phyloP scores from a whole-genome alignment of 1,140 invertebrate genomes.

The Pseudomyrmex concolor region DNA sequence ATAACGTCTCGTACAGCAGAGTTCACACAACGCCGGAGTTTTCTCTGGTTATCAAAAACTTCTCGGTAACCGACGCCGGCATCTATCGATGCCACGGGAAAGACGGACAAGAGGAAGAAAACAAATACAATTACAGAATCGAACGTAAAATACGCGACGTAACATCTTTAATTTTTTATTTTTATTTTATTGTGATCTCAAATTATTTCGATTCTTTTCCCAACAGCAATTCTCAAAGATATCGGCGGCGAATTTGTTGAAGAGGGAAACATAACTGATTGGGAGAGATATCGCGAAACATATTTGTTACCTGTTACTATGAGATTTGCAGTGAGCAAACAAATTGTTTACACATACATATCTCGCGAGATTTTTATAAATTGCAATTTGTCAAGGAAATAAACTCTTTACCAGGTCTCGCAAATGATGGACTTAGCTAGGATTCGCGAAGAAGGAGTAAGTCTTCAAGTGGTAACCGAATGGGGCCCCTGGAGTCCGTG shows the following conservation, averaged over 20 bases:
- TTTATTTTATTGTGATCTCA: neutral
- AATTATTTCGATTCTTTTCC: neutral
- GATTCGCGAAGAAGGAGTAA: conserved; percentile 78
- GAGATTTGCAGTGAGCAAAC: conserved; percentile 76
- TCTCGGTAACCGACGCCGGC: conserved; percentile 80
- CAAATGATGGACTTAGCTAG: conserved; percentile 75
- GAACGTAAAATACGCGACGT: conserved; percentile 78
- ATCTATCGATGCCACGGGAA: conserved; percentile 85
- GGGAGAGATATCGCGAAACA: conserved; percentile 83
- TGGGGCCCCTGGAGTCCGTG: conserved; percentile 79
- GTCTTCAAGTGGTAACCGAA: conserved; percentile 79
- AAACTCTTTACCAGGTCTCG: conserved; percentile 71
- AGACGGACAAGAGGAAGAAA: conserved; percentile 81
- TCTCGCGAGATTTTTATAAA: too few species aligned
- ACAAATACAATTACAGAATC: conserved; percentile 85
- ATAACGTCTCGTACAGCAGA: conserved; percentile 81
- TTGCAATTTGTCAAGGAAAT: too few species aligned
- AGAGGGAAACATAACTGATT: conserved; percentile 83
- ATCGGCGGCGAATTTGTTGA: conserved; percentile 67
- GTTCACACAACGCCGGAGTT: conserved; percentile 81
- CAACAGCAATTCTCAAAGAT: conserved; percentile 77
- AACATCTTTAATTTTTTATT: neutral
- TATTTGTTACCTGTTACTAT: conserved; percentile 80
- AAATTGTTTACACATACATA: neutral
- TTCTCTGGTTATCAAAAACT: conserved; percentile 82